These are phyloP conservation scores for Lasioglossum malachurum DNA, from an alignment of 2,888 invertebrate species.

Conservation along the genomic window DNA sequence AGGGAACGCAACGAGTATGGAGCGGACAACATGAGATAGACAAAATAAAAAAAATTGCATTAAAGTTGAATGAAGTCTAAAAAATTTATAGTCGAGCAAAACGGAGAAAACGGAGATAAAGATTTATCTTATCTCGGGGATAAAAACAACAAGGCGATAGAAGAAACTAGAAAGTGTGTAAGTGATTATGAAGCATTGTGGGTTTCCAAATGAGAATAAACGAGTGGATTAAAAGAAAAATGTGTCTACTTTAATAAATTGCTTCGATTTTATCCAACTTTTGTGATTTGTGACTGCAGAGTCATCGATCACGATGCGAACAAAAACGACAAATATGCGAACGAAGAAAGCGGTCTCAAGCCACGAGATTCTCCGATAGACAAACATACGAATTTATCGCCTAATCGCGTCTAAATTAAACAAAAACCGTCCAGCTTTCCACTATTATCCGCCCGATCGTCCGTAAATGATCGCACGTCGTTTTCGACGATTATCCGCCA, in stretches of 20 bases:
- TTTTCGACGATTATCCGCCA: background rate
- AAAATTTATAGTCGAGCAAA: no score
- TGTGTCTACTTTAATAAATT: background rate
- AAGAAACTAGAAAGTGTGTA: background rate
- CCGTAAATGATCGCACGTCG: background rate
- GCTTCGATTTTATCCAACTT: background rate
- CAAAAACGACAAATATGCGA: background rate
- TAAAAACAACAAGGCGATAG: background rate
- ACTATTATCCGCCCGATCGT: background rate
- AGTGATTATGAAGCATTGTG: background rate
- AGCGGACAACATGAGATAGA: background rate
- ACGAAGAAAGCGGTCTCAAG: conserved; percentile 27
- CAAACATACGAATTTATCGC: background rate
- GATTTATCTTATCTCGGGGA: background rate
- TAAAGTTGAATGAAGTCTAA: no score
- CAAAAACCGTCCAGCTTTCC: conserved; percentile 24
- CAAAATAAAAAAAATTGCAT: background rate
- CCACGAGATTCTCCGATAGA: background rate
- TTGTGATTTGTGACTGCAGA: background rate
- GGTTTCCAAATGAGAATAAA: background rate
- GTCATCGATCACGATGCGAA: background rate
- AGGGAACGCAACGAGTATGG: background rate
- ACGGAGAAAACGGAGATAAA: no score
- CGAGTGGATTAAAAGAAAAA: background rate
- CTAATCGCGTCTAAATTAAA: background rate